Percentiles rank a stretch among this genome's conserved stretches.
These are phyloP conservation scores for Nixonia krombeini DNA, from an alignment of 1,140 invertebrate species.

Conservation along the genomic window DNA sequence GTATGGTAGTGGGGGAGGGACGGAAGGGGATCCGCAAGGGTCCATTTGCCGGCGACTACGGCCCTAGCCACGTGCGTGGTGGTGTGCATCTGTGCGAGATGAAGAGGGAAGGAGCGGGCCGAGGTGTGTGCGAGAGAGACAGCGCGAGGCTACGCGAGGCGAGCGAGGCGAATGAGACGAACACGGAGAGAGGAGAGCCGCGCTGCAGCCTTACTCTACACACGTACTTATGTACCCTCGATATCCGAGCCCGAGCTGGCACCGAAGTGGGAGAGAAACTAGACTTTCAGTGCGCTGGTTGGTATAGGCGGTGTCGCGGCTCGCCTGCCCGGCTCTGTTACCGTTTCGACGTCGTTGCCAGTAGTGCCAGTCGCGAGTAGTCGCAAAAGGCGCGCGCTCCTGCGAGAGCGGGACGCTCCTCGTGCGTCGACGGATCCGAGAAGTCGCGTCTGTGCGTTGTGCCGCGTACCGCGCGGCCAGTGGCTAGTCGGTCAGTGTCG, in stretches of 20 bases:
- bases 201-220: conserved; percentile 40
- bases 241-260: conserved; percentile 38
- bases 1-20: too few species aligned
- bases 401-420: conserved; percentile 11
- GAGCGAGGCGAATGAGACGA: background rate
- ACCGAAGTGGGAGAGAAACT: conserved; percentile 51
- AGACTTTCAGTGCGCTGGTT: conserved; percentile 46
- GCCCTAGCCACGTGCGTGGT: conserved; percentile 42
- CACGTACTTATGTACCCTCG: conserved; percentile 49
- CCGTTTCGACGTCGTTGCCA: conserved; percentile 30
- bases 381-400: conserved; percentile 41
- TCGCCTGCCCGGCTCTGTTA: conserved; percentile 30
- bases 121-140: conserved; percentile 1
- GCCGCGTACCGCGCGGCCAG: background rate
- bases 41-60: conserved; percentile 6
- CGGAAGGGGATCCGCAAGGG: too few species aligned
- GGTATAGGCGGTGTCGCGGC: conserved; percentile 42
- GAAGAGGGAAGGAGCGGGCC: conserved; percentile 30
- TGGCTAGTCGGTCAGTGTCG: too few species aligned
- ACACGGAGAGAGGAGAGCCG: conserved; percentile 11
- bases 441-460: background rate
- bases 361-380: conserved; percentile 13
- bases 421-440: background rate
- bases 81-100: conserved; percentile 33
- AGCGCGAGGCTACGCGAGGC: background rate